These are phyloP conservation scores for Temnothorax curvispinosus DNA, from an alignment of 1,140 invertebrate genomes.

Conservation along the genomic window DNA sequence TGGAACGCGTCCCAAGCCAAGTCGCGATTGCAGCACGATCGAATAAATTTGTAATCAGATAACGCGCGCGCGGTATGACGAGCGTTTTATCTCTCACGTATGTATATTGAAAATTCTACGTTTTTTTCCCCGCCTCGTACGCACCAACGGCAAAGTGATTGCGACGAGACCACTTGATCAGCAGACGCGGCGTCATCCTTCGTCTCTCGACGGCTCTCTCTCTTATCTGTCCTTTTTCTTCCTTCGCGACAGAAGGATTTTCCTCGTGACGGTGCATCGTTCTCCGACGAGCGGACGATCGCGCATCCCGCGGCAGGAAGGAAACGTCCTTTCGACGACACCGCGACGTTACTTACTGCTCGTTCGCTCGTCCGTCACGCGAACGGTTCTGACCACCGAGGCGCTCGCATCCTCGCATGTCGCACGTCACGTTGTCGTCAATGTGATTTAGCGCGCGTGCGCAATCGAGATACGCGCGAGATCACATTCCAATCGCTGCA, in stretches of 20 bases:
- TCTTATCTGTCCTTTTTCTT: background rate
- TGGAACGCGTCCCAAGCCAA: background rate
- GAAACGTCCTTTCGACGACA: background rate
- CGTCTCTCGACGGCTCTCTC: background rate
- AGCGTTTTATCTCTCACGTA: background rate
- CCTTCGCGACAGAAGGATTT: background rate
- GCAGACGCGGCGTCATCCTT: background rate
- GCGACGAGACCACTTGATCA: background rate
- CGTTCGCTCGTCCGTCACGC: background rate
- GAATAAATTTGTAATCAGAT: background rate
- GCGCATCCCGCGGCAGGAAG: background rate
- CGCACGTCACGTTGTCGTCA: background rate
- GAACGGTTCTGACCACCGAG: background rate
- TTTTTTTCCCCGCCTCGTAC: background rate
- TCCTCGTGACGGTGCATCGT: background rate
- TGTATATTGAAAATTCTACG: no score
- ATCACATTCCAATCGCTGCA: background rate
- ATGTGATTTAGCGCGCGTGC: conserved; percentile 29
- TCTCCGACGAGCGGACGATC: background rate
- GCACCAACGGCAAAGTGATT: conserved; percentile 14
- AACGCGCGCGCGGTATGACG: background rate
- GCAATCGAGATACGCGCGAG: background rate
- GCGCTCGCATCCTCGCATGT: no score
- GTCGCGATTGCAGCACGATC: background rate
- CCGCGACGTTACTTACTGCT: background rate